Evolutionary conservation across 2,797 vertebrate genomes (phyloP).

Genomic region (Aselliscus stoliczkanus): DNA sequence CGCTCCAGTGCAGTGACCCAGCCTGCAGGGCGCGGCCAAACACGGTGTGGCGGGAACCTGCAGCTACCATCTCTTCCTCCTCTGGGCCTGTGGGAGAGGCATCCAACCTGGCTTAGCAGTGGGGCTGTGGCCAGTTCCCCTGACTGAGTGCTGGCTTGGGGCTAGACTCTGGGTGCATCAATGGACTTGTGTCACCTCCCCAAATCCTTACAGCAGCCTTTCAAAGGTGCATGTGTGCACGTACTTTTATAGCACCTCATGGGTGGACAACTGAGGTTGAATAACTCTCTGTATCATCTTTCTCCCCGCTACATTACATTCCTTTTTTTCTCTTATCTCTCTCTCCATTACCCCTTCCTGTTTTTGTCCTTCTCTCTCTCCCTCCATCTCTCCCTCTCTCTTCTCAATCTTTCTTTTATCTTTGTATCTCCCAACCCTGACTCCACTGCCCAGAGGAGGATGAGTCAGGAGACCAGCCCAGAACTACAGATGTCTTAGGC

Average conservation of each 20-base stretch:
- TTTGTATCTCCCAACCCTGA: neutral
- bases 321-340: neutral
- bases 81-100: neutral
- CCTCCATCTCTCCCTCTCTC: neutral
- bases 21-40: constrained; percentile 79
- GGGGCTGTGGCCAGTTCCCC: neutral
- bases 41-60: constrained; percentile 69
- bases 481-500: neutral
- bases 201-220: neutral
- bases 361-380: neutral
- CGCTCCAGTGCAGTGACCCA: constrained; percentile 75
- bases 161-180: neutral
- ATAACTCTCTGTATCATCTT: neutral
- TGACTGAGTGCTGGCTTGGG: neutral
- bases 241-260: neutral
- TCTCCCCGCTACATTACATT: neutral
- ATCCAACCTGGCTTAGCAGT: neutral
- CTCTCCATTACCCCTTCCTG: neutral
- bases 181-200: neutral
- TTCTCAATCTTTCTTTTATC: neutral
- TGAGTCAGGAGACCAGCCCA: neutral
- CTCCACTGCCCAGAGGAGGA: neutral
- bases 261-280: neutral
- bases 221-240: neutral
- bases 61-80: constrained; percentile 10